Percentiles rank a stretch among this genome's conserved stretches.
These are phyloP conservation scores for Cyclina sinensis DNA, from an alignment of 1,140 invertebrate genomes.

Conservation along the genomic window DNA sequence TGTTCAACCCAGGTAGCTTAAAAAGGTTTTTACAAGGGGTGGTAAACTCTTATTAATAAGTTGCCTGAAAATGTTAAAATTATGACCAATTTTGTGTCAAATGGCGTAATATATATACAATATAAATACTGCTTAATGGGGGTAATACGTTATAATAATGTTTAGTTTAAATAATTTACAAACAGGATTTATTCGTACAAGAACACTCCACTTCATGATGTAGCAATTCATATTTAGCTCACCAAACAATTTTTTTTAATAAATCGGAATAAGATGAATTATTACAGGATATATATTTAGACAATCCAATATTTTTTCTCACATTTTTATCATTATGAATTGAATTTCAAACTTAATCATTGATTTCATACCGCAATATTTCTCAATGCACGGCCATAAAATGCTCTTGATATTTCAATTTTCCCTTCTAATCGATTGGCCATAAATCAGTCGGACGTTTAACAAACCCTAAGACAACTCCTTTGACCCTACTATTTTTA, in stretches of 20 bases:
- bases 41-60: too few relatives aligned
- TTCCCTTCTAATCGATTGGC: neutral
- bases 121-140: conserved; percentile 2
- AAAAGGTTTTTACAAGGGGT: too few relatives aligned
- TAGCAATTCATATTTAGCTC: conserved; percentile 5
- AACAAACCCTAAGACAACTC: neutral
- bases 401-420: conserved; percentile 26
- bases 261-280: neutral
- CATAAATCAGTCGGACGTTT: conserved; percentile 3
- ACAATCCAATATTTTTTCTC: conserved; percentile 31
- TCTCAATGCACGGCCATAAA: conserved; percentile 10
- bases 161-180: conserved; percentile 23
- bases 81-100: neutral
- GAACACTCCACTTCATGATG: neutral
- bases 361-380: neutral
- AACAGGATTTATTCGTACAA: neutral
- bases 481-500: conserved; percentile 42
- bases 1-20: too few relatives aligned
- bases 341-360: conserved; percentile 5
- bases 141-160: conserved; percentile 25
- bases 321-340: conserved; percentile 41
- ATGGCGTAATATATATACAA: neutral
- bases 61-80: too few relatives aligned
- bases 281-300: conserved; percentile 39
- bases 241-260: conserved; percentile 8